Conservation (phyloP, 2,797 vertebrate genomes). For the Sciurus carolinensis region DNA sequence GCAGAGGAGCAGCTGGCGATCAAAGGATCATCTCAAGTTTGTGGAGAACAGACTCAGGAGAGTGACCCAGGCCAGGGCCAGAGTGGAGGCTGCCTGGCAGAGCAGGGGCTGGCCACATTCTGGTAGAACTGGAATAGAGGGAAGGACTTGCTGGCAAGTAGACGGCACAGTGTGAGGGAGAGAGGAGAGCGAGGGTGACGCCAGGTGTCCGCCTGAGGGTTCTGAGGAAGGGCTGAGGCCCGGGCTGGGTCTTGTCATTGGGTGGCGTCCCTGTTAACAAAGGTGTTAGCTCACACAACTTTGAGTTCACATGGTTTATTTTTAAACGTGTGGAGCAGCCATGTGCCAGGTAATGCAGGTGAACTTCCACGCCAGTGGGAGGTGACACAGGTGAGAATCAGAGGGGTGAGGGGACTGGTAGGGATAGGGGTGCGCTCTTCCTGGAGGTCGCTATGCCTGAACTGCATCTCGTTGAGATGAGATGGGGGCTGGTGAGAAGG, state of each 20-base stretch:
- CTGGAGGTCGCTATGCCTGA: background rate
- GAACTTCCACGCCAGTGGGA: background rate
- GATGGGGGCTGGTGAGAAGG: background rate
- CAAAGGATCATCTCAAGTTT: background rate
- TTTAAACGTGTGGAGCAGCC: too few relatives aligned
- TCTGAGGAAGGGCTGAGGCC: background rate
- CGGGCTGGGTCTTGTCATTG: background rate
- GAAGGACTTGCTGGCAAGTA: background rate
- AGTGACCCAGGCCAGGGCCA: background rate
- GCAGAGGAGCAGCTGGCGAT: background rate
- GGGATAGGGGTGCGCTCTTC: background rate
- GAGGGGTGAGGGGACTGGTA: background rate
- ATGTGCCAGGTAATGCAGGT: background rate
- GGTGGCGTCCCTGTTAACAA: background rate
- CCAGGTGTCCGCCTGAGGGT: background rate
- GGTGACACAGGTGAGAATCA: background rate
- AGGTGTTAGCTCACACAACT: background rate
- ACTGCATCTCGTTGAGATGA: fast-evolving
- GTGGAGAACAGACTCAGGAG: background rate
- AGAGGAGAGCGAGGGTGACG: background rate
- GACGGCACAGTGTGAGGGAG: background rate
- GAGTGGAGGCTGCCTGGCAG: too few relatives aligned
- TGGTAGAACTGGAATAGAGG: fast-evolving
- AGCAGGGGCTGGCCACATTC: too few relatives aligned
- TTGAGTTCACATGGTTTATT: background rate